Evolutionary conservation across 2,888 invertebrate genomes (phyloP).

Genomic region (Phytoseiulus persimilis): DNA sequence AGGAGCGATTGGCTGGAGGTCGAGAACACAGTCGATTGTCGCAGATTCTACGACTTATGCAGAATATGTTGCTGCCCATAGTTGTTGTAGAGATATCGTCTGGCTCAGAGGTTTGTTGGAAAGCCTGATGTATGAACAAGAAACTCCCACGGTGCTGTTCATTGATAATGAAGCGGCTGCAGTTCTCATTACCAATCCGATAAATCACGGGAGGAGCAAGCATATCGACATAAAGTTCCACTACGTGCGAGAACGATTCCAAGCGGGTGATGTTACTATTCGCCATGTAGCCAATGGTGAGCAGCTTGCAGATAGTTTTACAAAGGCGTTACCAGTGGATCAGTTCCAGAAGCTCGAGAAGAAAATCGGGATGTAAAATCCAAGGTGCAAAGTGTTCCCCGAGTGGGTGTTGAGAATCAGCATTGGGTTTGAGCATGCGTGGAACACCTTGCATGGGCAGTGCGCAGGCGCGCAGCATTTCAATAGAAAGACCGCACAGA

Average conservation of each 20-base stretch:
- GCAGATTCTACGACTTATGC: not conserved
- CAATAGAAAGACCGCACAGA: no score
- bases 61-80: not conserved
- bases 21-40: not conserved
- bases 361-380: no score
- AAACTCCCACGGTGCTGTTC: not conserved
- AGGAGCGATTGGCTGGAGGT: not conserved
- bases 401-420: no score
- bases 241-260: not conserved
- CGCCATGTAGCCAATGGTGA: no score
- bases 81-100: not conserved
- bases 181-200: not conserved
- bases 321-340: no score
- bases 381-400: no score
- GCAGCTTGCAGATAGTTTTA: no score
- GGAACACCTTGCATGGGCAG: no score
- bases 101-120: not conserved
- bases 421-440: no score
- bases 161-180: not conserved
- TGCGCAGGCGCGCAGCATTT: no score
- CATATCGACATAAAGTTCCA: conserved; percentile 7
- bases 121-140: not conserved
- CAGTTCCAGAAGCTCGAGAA: no score
- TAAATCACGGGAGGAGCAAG: not conserved
- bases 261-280: no score